These are phyloP conservation scores for Lucilia sericata DNA, from an alignment of 1,140 invertebrate genomes.

Conservation along the genomic window DNA sequence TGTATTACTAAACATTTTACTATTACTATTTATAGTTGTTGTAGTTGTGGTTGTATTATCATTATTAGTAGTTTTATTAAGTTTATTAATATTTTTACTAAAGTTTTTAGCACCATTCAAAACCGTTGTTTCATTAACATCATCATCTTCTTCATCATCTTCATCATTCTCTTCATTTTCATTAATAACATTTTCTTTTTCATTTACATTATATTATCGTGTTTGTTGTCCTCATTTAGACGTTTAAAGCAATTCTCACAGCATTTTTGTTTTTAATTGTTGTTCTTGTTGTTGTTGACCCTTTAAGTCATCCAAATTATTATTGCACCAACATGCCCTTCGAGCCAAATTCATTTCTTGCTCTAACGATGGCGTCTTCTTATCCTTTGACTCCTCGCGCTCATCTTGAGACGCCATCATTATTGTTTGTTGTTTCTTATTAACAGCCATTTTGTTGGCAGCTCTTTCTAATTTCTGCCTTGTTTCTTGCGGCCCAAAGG, in stretches of 20 bases:
- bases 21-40: constrained; percentile 45
- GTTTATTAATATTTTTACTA: constrained; percentile 47
- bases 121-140: constrained; percentile 49
- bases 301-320: neutral
- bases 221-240: constrained; percentile 26
- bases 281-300: neutral
- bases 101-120: constrained; percentile 49
- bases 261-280: constrained; percentile 25
- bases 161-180: too few species aligned
- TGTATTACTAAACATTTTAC: constrained; percentile 43
- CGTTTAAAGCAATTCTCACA: constrained; percentile 44
- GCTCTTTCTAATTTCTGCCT: neutral
- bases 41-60: constrained; percentile 40
- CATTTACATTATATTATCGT: constrained; percentile 18
- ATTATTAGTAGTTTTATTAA: constrained; percentile 43
- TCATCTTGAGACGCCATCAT: neutral
- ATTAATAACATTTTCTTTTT: constrained; percentile 32
- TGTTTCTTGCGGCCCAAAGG: constrained; percentile 7
- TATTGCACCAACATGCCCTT: constrained; percentile 60
- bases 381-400: neutral
- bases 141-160: constrained; percentile 28
- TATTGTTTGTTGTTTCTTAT: neutral
- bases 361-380: constrained; percentile 48
- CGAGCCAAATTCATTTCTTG: constrained; percentile 65
- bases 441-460: constrained; percentile 35